Evolutionary conservation across 2,113 vertebrate species (phyloP), one percentile per base, ranked within the genome.

Genomic region (Salvator merianae): DNA sequence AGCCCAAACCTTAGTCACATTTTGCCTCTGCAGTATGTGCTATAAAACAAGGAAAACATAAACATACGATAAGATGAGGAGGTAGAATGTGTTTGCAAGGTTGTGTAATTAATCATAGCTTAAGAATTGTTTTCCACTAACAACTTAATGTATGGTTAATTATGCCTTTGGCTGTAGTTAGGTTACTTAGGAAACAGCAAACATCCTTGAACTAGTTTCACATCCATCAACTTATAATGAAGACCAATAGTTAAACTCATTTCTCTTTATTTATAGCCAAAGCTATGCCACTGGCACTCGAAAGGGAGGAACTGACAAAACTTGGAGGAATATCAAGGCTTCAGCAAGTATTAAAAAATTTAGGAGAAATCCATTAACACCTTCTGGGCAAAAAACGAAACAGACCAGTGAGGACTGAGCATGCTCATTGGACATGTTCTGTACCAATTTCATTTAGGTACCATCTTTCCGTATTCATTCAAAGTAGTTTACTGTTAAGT

Each of bases 101-200:
- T 50, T 34, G 34, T 2, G 20, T 38, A 75, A 34, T 63, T 59
- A 77, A 77, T 70, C 34, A 59, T 40, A 69, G 47, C 28, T 84
- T 84, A 24, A 12, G 30, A 68, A 68, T 32, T 30, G 72, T n/a
- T 53, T 74, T 32, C 72, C 30, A 47, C 50, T 75, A 75, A 53
- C 50, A n/a, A 75, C 24, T 43, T 53, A 43, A 75, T 71, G 75
- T 13, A 9, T 26, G 5, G 14, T 63, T 85, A 65, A 79, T 65
- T 43, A 65, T 32, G 10, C 72, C 5, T 43, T 50, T 65, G 53
- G 24, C 38, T 79, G 69, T 79, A 77, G 66, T 38, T 59, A 36
- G 70, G 83, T 79, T 79, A 50, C 77, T 36, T 79, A 79, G 69
- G 76, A 73, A 65, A 30, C 55, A 30, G 24, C 38, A 50, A 50